phyloP scores from a whole-genome alignment of 2,888 invertebrate species.

The Acleris literana region DNA sequence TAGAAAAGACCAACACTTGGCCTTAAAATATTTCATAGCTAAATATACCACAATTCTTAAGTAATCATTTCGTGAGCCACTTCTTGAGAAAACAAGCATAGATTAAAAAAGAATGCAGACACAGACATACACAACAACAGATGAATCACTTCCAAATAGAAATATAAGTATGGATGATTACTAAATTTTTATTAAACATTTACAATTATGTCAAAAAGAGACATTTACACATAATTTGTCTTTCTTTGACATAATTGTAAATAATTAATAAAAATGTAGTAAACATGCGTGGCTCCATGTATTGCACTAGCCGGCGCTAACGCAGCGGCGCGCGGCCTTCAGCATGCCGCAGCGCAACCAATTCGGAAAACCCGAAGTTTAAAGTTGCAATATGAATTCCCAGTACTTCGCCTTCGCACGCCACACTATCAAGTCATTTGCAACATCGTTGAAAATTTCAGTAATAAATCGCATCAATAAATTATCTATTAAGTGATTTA shows the following conservation, averaged over 20 bases:
- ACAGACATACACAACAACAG: background rate
- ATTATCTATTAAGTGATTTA: too few relatives aligned
- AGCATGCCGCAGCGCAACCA: constrained; percentile 65
- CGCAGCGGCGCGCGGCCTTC: constrained; percentile 52
- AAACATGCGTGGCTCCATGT: constrained; percentile 40
- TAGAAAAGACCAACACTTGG: too few relatives aligned
- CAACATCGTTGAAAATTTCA: constrained; percentile 7
- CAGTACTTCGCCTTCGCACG: constrained; percentile 46
- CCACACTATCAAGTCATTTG: constrained; percentile 22
- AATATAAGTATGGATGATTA: too few relatives aligned
- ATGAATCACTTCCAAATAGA: background rate
- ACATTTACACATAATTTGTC: too few relatives aligned
- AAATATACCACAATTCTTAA: too few relatives aligned
- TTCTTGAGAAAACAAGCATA: too few relatives aligned
- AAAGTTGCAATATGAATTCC: constrained; percentile 61
- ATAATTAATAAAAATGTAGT: background rate
- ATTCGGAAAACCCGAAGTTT: constrained; percentile 73
- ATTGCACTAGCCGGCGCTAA: constrained; percentile 43
- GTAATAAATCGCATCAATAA: background rate
- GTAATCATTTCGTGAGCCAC: too few relatives aligned
- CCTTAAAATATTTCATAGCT: too few relatives aligned
- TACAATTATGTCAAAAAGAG: too few relatives aligned
- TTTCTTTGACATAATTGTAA: background rate
- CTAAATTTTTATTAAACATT: too few relatives aligned
- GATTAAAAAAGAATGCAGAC: too few relatives aligned